Evolutionary conservation across 1,140 invertebrate genomes (phyloP), one percentile per base, ranked within the genome.

Genomic region (Drosophila gunungcola): DNA sequence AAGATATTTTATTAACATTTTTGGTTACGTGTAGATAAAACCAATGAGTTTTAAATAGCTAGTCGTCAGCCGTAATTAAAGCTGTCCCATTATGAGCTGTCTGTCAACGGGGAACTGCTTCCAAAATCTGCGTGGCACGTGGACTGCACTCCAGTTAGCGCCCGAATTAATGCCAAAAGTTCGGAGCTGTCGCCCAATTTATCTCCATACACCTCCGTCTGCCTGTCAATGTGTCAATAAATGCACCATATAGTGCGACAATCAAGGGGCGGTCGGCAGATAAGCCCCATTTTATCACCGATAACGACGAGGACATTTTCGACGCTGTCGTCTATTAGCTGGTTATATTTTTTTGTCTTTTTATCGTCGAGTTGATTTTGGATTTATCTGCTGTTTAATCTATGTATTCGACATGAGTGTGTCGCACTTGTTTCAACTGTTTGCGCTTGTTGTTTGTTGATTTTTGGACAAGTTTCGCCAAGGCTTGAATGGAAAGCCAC

Each of bases 181-280:
- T 60, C 49, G 39, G 32, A 21, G 54, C 61, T 65, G 75, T 69
- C 75, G 72, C 77, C 79, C 84, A 74, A 90, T 90, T 90, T 85
- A 84, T 89, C 84, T 80, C 68, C 84, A 90, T 89, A 72, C 64
- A 70, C 58, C 80, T 60, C 61, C 80, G 80, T 65, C 83, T 69
- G 77, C 62, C 84, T 89, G 85, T 89, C 84, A 89, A 89, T 88
- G 61, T 88, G 84, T 88, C 84, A 89, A 88, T 89, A 88, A 89
- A 80, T 80, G 65, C 46, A 64, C 69, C 78, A 78, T 86, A 78
- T 74, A 81, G 58, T 63, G 56, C 48, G 55, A 48, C 64, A 64
- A 49, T 46, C 60, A 52, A 38, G 73, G 46, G 34, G 39, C 57
- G 27, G 9, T 42, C 32, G 27, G 12, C 34, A 52, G 57, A 55